Percentiles rank a stretch among this genome's conserved stretches.
Conservation (phyloP, 2,113 vertebrate species). For the Xiphophorus couchianus region DNA sequence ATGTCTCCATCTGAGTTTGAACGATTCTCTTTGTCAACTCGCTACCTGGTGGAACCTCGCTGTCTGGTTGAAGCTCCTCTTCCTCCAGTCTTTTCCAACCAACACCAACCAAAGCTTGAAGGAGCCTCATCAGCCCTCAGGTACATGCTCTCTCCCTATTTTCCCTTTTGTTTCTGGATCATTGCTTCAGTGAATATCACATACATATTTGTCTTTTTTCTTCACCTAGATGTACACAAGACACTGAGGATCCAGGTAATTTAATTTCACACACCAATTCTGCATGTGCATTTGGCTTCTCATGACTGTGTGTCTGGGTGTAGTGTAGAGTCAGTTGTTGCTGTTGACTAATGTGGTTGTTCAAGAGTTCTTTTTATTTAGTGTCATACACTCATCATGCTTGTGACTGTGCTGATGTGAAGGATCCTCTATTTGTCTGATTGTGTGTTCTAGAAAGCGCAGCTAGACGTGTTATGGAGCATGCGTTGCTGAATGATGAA, state of each 20-base stretch:
- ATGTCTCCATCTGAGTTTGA: slow-evolving; percentile 98
- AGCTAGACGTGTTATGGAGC: slow-evolving; percentile 89
- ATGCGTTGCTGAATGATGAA: slow-evolving; percentile 95
- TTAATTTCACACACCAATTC: slow-evolving; percentile 1
- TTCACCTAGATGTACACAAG: slow-evolving; percentile 60
- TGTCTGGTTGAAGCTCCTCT: slow-evolving; percentile 83
- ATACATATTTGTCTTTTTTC: slow-evolving; percentile 10
- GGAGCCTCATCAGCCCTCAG: slow-evolving; percentile 73
- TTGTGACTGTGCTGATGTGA: slow-evolving; percentile 43
- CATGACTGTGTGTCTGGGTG: slow-evolving; percentile 1
- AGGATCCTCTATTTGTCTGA: slow-evolving; percentile 38
- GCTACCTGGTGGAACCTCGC: slow-evolving; percentile 89
- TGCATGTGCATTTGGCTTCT: slow-evolving; percentile 42
- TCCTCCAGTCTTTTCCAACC: slow-evolving; percentile 45
- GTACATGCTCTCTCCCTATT: slow-evolving; percentile 56
- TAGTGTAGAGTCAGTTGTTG: slow-evolving; percentile 38
- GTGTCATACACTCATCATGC: slow-evolving; percentile 12
- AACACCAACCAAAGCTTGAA: slow-evolving; percentile 63
- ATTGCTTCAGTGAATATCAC: background rate
- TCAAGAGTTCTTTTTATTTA: background rate
- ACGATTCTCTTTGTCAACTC: slow-evolving; percentile 94
- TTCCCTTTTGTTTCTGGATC: background rate
- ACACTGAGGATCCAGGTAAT: slow-evolving; percentile 72
- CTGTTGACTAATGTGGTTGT: background rate
- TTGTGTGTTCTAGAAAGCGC: slow-evolving; percentile 80